Conservation (phyloP, 2,888 invertebrate genomes). For the Halictus ligatus region DNA sequence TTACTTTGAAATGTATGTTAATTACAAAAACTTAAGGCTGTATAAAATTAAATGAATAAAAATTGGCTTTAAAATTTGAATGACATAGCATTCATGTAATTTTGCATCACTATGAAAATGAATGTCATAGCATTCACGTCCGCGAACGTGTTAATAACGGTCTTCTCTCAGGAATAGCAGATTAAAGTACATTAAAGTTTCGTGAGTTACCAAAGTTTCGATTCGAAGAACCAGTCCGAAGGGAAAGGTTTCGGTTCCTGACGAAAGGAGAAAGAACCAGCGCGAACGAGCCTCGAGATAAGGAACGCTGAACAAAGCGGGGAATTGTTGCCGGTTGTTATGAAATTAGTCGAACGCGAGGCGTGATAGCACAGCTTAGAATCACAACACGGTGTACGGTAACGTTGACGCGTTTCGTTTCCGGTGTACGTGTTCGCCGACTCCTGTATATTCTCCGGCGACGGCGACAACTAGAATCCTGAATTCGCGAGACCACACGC, state of each 20-base stretch:
- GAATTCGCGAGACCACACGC: conserved; percentile 26
- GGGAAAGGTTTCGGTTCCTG: neutral
- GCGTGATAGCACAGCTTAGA: conserved; percentile 68
- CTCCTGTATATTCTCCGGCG: conserved; percentile 48
- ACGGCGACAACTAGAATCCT: conserved; percentile 15
- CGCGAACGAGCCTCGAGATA: neutral
- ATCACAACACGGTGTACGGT: conserved; percentile 77
- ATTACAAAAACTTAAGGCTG: no score
- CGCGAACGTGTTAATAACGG: no score
- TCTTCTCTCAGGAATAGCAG: no score
- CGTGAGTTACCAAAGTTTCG: neutral
- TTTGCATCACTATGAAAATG: no score
- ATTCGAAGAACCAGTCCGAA: neutral
- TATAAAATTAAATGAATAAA: no score
- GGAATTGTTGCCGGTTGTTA: conserved; percentile 65
- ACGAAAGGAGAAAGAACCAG: neutral
- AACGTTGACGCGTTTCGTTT: conserved; percentile 80
- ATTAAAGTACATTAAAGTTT: no score
- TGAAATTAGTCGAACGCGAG: conserved; percentile 71
- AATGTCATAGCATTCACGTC: no score
- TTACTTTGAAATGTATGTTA: no score
- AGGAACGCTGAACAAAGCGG: conserved; percentile 14
- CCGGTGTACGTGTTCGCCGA: conserved; percentile 78
- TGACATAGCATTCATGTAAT: no score
- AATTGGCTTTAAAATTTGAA: no score